Evolutionary conservation across 1,140 invertebrate species (phyloP).

Genomic region (Papilio polytes): DNA sequence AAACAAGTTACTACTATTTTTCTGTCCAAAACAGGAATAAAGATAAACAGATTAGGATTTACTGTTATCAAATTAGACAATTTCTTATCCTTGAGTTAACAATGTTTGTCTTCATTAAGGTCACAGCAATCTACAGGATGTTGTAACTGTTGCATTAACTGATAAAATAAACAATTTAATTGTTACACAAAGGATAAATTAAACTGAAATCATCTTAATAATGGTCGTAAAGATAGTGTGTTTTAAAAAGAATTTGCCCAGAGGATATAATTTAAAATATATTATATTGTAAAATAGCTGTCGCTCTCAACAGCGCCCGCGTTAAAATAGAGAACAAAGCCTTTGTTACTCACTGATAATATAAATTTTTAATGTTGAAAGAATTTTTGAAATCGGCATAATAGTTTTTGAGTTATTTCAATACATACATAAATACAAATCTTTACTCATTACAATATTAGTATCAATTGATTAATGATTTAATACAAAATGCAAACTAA

Average conservation of each 20-base stretch:
- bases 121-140: slow-evolving; percentile 1
- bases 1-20: neutral
- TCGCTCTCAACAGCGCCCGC: too few relatives aligned
- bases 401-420: too few relatives aligned
- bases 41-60: neutral
- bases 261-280: too few relatives aligned
- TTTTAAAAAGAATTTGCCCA: neutral
- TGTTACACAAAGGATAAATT: neutral
- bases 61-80: slow-evolving; percentile 4
- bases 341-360: too few relatives aligned
- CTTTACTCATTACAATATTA: too few relatives aligned
- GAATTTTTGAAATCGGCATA: too few relatives aligned
- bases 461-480: too few relatives aligned
- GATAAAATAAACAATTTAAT: slow-evolving; percentile 9
- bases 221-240: neutral
- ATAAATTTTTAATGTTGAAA: too few relatives aligned
- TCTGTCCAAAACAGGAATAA: neutral
- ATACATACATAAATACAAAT: too few relatives aligned
- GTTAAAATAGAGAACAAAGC: too few relatives aligned
- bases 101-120: neutral
- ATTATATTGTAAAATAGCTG: too few relatives aligned
- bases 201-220: neutral
- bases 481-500: too few relatives aligned
- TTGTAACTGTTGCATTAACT: slow-evolving; percentile 3
- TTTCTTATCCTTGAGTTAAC: slow-evolving; percentile 17